Base-by-base conservation (phyloP, 2,113 vertebrate species). In the Platichthys stellatus region DNA sequence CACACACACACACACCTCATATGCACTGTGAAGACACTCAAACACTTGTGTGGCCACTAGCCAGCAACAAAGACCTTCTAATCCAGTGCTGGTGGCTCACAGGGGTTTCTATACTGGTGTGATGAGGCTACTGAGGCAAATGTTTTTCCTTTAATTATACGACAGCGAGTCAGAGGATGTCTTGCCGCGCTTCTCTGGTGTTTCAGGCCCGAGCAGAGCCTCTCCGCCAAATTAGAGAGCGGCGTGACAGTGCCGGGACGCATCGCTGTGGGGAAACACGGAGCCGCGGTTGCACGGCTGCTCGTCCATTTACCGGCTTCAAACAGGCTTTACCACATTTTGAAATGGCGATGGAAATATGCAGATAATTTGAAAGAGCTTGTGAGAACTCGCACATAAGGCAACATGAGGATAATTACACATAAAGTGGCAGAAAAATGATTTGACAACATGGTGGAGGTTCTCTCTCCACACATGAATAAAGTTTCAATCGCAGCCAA, bases 121-220 rank as follows among this genome's bases (percentile, higher is more conserved):
- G 69, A 83, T 49, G 57, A 88, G 72, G 76, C 81, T 74, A 72
- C 67, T 1, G 78, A 85, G 64, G 76, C 69, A 63, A 87, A 83
- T 62, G 40, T 83, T 82, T 88, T 73, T 71, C 77, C 77, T 88
- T 79, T 92, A 93, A 92, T 93, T 93, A 93, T 64, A 78, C 78
- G 79, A 84, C 70, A 78, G 68, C 26, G 10, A 82, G 49, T 62
- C 4, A 62, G 66, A 83, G 85, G 87, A 68, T 66, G 61, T 77
- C 63, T 67, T 78, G 76, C 59, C 47, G 4, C 81, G 87, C 72
- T 31, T 31, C 28, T 89, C 74, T 86, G 80, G 86, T 85, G 79
- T 86, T 86, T 86, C 83, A 83, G 83, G 71, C 67, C 80, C 8
- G 26, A 84, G 77, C 83, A 81, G 47, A 87, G 63, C 43, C 47